Evolutionary conservation across 37 sponge, comb jelly and placozoan genomes (phyloP), one percentile per base, ranked within the genome.

Genomic region (Halisarca cf. caerulea): DNA sequence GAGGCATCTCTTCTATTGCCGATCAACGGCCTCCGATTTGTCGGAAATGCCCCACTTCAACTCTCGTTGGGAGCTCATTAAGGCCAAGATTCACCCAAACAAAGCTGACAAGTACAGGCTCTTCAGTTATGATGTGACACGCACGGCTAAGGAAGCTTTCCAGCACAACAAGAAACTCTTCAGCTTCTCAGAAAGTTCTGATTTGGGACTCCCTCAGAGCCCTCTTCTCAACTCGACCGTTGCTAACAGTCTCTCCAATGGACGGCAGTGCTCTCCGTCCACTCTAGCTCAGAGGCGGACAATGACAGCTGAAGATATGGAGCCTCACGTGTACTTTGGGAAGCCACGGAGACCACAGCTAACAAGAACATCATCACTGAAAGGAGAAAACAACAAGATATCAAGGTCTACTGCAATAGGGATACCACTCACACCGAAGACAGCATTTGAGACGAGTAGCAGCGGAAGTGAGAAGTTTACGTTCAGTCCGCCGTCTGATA

Each of bases 81-180:
- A 74, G 77, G 42, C 77, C 24, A 74, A 74, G 77, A 74, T 74
- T 43, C 77, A 74, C 45, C 77, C 77, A 2, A 74, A 74, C 77
- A 74, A 74, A 24, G 77, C 77, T 36, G 77, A 74, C 45, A 74
- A 74, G 45, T 74, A 74, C 77, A 32, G 77, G 2, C 77, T 74
- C 45, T 74, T 74, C 25, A 74, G 77, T 14, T 74, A 74, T 24
- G 77, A 74, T 41, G 77, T 74, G 24, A n/a, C 24, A 21, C 20
- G 77, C 8, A 74, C 77, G 32, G 42, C 77, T 6, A 74, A 74
- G 42, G 77, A 74, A 37, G 77, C 77, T 23, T 74, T 36, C 42
- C 42, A 37, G 9, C 77, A 74, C 45, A 44, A 44, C 45, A 40
- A 43, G 45, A 74, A 74, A 25, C 77, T 74, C 43, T 74, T 74